Percentiles rank a stretch among this genome's conserved stretches.
Evolutionary conservation across 2,888 invertebrate species (phyloP).

Genomic region (Frankliniella intonsa): DNA sequence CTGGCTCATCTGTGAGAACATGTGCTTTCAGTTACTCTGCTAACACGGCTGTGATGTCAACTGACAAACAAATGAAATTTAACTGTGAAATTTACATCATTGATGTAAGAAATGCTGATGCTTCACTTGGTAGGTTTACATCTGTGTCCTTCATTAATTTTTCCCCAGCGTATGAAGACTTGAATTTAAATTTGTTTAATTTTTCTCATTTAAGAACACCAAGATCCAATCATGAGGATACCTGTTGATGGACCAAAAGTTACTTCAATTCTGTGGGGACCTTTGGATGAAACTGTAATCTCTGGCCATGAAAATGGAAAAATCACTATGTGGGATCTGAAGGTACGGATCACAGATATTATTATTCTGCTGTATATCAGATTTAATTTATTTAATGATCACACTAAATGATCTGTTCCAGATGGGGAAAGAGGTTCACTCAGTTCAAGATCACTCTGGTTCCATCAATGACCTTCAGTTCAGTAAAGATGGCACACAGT

Average conservation of each 20-base stretch:
- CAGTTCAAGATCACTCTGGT: slow-evolving; percentile 74
- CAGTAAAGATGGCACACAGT: slow-evolving; percentile 88
- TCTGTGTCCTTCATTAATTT: slow-evolving; percentile 23
- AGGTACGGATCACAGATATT: slow-evolving; percentile 50
- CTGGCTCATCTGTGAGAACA: slow-evolving; percentile 86
- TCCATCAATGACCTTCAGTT: slow-evolving; percentile 96
- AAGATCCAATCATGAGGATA: slow-evolving; percentile 71
- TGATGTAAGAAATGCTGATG: slow-evolving; percentile 73
- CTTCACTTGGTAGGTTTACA: slow-evolving; percentile 51
- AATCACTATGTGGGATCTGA: slow-evolving; percentile 87
- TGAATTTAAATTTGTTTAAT: neutral
- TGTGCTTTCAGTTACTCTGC: slow-evolving; percentile 90
- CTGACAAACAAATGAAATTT: slow-evolving; percentile 87
- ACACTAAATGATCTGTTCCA: slow-evolving; percentile 46
- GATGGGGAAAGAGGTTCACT: slow-evolving; percentile 76
- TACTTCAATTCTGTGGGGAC: slow-evolving; percentile 91
- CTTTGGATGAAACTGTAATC: slow-evolving; percentile 83
- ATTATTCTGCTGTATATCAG: neutral
- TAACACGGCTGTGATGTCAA: slow-evolving; percentile 86
- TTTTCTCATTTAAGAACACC: slow-evolving; percentile 47
- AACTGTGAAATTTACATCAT: slow-evolving; percentile 86
- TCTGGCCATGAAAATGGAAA: slow-evolving; percentile 94
- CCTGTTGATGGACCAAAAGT: slow-evolving; percentile 79
- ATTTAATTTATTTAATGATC: neutral
- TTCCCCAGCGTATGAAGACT: neutral